Percentiles rank a stretch among this genome's conserved stretches.
phyloP scores from a whole-genome alignment of 2,888 invertebrate genomes.

The Hypsopygia costalis region DNA sequence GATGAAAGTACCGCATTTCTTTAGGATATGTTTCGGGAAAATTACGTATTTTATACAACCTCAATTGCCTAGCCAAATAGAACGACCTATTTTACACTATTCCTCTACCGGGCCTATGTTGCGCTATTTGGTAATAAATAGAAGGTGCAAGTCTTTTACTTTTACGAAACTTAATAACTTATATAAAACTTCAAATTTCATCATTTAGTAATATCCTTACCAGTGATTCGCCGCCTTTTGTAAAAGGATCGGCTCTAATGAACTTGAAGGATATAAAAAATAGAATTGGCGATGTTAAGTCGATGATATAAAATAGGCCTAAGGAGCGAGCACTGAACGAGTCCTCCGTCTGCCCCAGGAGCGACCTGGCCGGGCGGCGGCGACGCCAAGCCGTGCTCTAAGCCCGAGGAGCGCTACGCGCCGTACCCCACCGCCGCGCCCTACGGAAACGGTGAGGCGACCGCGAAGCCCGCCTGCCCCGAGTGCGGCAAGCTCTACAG shows the following conservation, averaged over 20 bases:
- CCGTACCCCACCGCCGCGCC: constrained; percentile 33
- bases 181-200: too few relatives aligned
- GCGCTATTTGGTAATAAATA: too few relatives aligned
- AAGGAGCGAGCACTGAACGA: constrained; percentile 55
- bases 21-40: too few relatives aligned
- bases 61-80: too few relatives aligned
- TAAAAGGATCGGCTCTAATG: constrained; percentile 82
- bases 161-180: too few relatives aligned
- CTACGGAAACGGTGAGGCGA: constrained; percentile 56
- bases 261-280: constrained; percentile 90
- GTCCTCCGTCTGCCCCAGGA: constrained; percentile 75
- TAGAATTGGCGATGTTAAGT: neutral
- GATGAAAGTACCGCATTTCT: too few relatives aligned
- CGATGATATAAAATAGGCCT: constrained; percentile 6
- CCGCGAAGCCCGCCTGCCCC: constrained; percentile 81
- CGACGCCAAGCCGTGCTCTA: constrained; percentile 31
- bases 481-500: constrained; percentile 85
- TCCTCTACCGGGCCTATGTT: too few relatives aligned
- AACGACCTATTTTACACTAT: too few relatives aligned
- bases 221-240: constrained; percentile 66
- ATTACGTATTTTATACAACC: too few relatives aligned
- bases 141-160: too few relatives aligned
- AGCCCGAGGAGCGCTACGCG: constrained; percentile 35
- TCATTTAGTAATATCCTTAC: too few relatives aligned
- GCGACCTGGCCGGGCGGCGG: constrained; percentile 62